Percentiles rank a stretch among this genome's conserved stretches.
phyloP scores from a whole-genome alignment of 2,888 invertebrate genomes.

The Cyrtodaria siliqua region DNA sequence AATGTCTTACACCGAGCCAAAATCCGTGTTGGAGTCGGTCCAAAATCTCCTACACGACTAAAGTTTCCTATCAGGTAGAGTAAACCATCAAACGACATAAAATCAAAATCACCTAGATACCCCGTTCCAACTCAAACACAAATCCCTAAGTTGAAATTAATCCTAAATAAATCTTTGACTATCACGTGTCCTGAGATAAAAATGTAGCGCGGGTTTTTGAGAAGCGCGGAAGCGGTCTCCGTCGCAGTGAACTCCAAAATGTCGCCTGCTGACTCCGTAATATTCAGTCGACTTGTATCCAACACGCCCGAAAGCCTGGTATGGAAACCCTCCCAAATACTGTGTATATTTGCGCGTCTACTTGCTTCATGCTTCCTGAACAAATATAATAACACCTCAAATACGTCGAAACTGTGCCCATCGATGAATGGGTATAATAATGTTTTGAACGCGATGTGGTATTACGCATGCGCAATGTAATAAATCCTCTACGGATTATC shows the following conservation, averaged over 20 bases:
- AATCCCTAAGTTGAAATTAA: constrained; percentile 14
- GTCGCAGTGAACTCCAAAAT: constrained; percentile 11
- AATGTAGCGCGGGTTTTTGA: constrained; percentile 3
- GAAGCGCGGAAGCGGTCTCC: too few species aligned
- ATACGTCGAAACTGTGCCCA: constrained; percentile 3
- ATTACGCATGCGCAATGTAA: constrained; percentile 51
- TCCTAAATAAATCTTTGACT: constrained; percentile 15
- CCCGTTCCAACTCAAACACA: neutral
- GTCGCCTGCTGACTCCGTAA: neutral
- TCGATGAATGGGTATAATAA: constrained; percentile 48
- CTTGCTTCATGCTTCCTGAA: neutral
- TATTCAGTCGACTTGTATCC: neutral
- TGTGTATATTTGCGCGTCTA: constrained; percentile 1
- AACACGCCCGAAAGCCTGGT: constrained; percentile 1
- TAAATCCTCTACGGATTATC: too few species aligned
- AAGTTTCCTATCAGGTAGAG: too few species aligned
- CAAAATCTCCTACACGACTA: constrained; percentile 5
- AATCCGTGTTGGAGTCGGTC: constrained; percentile 23
- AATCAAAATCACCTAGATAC: too few species aligned
- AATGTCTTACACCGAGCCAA: too few species aligned
- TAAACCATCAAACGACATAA: too few species aligned
- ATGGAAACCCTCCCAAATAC: constrained; percentile 4
- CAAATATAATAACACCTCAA: constrained; percentile 4
- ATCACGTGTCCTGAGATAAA: constrained; percentile 28
- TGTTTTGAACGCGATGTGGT: constrained; percentile 43